These are phyloP conservation scores for Nasalis larvatus DNA, from an alignment of 2,113 vertebrate species.

Conservation along the genomic window DNA sequence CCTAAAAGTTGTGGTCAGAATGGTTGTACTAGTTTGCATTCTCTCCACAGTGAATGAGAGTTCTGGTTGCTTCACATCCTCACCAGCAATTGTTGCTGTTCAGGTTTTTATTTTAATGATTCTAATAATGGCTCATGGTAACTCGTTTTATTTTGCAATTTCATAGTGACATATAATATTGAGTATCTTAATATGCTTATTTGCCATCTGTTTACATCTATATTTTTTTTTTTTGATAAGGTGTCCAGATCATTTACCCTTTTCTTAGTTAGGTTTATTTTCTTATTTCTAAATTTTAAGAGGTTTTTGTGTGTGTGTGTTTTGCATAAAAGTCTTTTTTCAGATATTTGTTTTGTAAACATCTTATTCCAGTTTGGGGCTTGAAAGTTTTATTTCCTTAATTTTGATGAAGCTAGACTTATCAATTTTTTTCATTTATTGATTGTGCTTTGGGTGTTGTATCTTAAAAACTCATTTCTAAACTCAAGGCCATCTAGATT, in stretches of 20 bases:
- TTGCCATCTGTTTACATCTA: background rate
- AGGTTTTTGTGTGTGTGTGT: background rate
- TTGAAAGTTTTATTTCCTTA: background rate
- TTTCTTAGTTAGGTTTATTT: background rate
- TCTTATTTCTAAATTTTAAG: background rate
- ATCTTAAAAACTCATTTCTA: background rate
- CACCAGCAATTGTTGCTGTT: background rate
- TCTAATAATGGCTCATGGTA: background rate
- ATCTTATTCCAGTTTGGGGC: background rate
- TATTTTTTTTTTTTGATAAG: background rate
- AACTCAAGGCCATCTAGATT: background rate
- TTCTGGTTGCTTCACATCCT: background rate
- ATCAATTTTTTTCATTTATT: background rate
- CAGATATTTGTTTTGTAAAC: background rate
- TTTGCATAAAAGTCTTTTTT: background rate
- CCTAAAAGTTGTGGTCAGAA: background rate
- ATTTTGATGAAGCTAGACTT: background rate
- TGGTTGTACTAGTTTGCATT: background rate
- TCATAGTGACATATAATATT: background rate
- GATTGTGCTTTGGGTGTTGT: background rate
- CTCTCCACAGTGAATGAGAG: background rate
- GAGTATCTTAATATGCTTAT: background rate
- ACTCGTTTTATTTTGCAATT: background rate
- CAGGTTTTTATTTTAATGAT: background rate
- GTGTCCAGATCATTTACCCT: background rate